These are phyloP conservation scores for Microctenopoma lineatum DNA, from an alignment of 2,797 vertebrate species.

Conservation along the genomic window DNA sequence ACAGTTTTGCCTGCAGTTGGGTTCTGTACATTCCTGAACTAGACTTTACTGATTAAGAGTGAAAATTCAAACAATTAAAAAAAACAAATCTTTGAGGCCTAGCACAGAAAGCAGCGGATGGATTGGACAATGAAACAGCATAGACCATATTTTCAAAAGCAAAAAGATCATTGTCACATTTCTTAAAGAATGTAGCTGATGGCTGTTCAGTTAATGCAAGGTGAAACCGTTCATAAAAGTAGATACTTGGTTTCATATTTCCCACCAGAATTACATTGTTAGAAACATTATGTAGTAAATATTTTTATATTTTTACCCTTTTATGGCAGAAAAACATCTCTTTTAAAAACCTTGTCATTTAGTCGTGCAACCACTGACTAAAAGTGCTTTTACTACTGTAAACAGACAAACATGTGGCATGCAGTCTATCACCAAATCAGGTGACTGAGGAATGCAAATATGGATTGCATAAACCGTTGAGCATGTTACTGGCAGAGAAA, in stretches of 20 bases:
- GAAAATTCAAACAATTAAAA: neutral
- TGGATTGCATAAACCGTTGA: conserved; percentile 15
- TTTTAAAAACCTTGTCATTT: too few relatives aligned
- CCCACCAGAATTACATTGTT: neutral
- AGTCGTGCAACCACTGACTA: too few relatives aligned
- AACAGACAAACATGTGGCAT: neutral
- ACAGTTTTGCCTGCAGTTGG: too few relatives aligned
- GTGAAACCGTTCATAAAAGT: neutral
- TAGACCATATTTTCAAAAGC: conserved; percentile 9
- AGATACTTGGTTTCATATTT: neutral
- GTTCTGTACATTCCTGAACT: too few relatives aligned
- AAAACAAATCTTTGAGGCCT: neutral
- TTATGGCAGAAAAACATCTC: too few relatives aligned
- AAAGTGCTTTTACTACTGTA: neutral
- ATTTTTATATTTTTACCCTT: too few relatives aligned
- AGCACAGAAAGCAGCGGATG: conserved; percentile 30
- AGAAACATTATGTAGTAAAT: neutral
- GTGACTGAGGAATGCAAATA: conserved; percentile 37
- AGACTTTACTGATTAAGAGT: neutral
- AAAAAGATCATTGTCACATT: conserved; percentile 21
- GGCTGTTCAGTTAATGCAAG: conserved; percentile 12
- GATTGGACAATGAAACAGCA: conserved; percentile 25
- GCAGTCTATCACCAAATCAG: conserved; percentile 5
- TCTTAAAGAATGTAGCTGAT: neutral
- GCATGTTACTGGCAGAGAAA: conserved; percentile 29